Evolutionary conservation across 2,888 invertebrate genomes (phyloP), one percentile per base, ranked within the genome.

Genomic region (Scaeva pyrastri): DNA sequence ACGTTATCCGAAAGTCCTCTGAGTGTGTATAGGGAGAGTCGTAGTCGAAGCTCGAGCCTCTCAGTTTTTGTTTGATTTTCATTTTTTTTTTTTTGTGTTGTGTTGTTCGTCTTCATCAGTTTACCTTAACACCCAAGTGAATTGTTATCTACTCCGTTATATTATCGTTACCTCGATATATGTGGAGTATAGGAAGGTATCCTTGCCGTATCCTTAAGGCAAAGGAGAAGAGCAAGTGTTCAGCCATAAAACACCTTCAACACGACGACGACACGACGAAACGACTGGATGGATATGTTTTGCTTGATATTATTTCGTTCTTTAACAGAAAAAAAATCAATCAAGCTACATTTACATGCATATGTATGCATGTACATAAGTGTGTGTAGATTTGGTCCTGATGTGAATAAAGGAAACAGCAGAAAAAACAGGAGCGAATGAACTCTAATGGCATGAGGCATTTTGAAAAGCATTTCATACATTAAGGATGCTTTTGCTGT

Each of bases 1-100:
- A 60, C 70, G 74, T 55, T 79, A 75, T 74, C 58, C 19, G 36
- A 70, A 36, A 45, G 66, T 71, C 64, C 64, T 64, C 26, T 68
- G 68, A n/a, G 36, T 60, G n/a, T n/a, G n/a, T n/a, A n/a, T n/a
- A n/a, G n/a, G n/a, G n/a, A 58, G 16, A 56, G 19, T 1, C 14
- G 21, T n/a, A n/a, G n/a, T n/a, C n/a, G n/a, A n/a, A n/a, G n/a
- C n/a, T n/a, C n/a, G 45, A 71, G 45, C 52, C 39, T 50, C 11
- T 14, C 11, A 6, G 19, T 16, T 52, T 68, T 50, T 68, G 21
- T 58, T 58, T 19, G 39, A 58, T 12, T 39, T 58, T 58, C 31
- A 2, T 45, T 50, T 56, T 10, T 58, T 56, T 45, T 11, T 66
- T 58, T 58, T 10, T 55, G 21, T 26, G 31, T n/a, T n/a, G n/a